Evolutionary conservation across 2,888 invertebrate genomes (phyloP).

Genomic region (Drosophila percnosoma): DNA sequence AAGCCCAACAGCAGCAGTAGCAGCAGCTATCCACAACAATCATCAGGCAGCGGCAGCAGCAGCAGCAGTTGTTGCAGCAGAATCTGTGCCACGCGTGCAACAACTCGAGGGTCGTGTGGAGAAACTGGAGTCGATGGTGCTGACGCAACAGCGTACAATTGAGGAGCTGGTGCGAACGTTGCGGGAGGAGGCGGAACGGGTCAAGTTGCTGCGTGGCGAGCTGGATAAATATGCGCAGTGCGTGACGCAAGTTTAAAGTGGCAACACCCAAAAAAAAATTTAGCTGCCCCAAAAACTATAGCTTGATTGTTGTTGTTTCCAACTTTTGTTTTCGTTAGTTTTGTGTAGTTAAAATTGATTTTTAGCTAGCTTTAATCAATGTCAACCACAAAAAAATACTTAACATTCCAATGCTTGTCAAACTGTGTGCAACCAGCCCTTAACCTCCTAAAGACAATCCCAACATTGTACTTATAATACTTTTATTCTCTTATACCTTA

Average conservation of each 20-base stretch:
- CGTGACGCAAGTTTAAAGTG: slow-evolving; percentile 89
- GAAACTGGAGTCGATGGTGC: slow-evolving; percentile 82
- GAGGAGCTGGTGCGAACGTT: slow-evolving; percentile 88
- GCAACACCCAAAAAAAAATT: slow-evolving; percentile 18
- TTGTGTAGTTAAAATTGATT: slow-evolving; percentile 64
- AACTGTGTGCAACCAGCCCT: slow-evolving; percentile 37
- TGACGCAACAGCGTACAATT: slow-evolving; percentile 86
- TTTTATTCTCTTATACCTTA: background rate
- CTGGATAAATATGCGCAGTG: slow-evolving; percentile 90
- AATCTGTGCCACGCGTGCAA: slow-evolving; percentile 64
- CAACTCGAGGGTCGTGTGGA: slow-evolving; percentile 83
- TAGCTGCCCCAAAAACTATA: slow-evolving; percentile 24
- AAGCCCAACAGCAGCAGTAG: slow-evolving; percentile 32
- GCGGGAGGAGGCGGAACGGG: slow-evolving; percentile 88
- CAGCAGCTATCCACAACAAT: slow-evolving; percentile 37
- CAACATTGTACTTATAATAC: slow-evolving; percentile 56
- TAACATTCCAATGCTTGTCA: slow-evolving; percentile 68
- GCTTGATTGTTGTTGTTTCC: slow-evolving; percentile 54
- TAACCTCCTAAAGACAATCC: slow-evolving; percentile 63
- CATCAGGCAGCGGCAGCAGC: slow-evolving; percentile 37
- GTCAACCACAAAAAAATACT: slow-evolving; percentile 10
- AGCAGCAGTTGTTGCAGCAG: slow-evolving; percentile 2
- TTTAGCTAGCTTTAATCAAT: slow-evolving; percentile 76
- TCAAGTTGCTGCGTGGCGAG: slow-evolving; percentile 88
- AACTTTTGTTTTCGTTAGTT: slow-evolving; percentile 32